These are phyloP conservation scores for Crotalus helleri DNA, from an alignment of 2,113 vertebrate species.

Conservation along the genomic window DNA sequence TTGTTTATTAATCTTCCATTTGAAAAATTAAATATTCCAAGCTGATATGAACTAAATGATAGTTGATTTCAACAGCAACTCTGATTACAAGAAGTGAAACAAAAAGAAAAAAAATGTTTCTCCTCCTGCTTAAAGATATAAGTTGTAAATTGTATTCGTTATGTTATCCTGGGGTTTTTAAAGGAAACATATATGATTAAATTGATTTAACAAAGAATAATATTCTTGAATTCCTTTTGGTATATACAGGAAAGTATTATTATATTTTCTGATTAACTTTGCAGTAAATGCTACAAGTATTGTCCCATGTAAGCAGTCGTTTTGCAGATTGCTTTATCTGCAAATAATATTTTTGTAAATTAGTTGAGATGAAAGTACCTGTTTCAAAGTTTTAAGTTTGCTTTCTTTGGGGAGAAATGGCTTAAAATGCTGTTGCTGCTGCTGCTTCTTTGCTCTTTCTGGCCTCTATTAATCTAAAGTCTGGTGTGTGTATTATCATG, in stretches of 20 bases:
- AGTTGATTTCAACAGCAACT: not conserved
- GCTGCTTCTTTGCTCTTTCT: constrained; percentile 31
- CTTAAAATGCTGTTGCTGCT: not conserved
- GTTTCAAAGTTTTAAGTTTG: not conserved
- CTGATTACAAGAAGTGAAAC: not conserved
- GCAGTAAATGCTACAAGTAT: not conserved
- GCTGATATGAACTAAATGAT: not conserved
- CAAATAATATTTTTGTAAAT: constrained; percentile 4
- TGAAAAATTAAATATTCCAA: not conserved
- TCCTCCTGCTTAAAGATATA: not conserved
- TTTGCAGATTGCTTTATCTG: not conserved
- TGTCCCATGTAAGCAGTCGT: not conserved
- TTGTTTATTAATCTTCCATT: not conserved
- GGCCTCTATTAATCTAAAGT: constrained; percentile 39
- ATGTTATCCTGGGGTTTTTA: not conserved
- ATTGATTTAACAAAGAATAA: not conserved
- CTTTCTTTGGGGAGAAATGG: constrained; percentile 28
- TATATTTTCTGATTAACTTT: not conserved
- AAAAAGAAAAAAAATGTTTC: not conserved
- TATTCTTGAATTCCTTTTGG: not conserved
- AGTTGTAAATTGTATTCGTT: not conserved
- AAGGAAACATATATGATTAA: not conserved
- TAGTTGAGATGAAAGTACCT: not conserved
- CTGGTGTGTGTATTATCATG: constrained; percentile 31
- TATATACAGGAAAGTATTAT: not conserved